These are phyloP conservation scores for Sinocyclocheilus maitianheensis DNA, from an alignment of 2,113 vertebrate genomes.

Conservation along the genomic window DNA sequence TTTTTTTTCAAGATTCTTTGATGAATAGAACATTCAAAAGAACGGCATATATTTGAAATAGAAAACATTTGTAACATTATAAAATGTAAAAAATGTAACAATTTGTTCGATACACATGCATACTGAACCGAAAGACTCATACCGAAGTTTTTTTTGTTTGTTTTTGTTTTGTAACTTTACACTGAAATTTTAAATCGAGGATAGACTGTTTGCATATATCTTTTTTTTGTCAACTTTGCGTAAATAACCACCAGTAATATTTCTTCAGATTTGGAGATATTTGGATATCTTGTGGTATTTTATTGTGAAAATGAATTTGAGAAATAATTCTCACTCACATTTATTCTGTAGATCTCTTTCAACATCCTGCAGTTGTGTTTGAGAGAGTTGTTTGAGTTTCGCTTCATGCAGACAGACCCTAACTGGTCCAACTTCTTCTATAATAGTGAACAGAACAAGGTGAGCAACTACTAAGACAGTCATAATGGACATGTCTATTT, in stretches of 20 bases:
- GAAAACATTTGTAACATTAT: neutral
- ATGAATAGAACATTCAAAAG: neutral
- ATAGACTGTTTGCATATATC: too few relatives aligned
- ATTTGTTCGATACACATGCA: too few relatives aligned
- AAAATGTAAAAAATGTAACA: too few relatives aligned
- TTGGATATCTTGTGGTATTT: neutral
- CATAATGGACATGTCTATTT: too few relatives aligned
- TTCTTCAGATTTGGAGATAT: neutral
- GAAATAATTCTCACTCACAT: neutral
- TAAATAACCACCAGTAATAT: neutral
- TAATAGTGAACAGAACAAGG: conserved; percentile 79
- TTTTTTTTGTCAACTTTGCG: neutral
- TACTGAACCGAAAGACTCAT: too few relatives aligned
- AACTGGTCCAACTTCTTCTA: conserved; percentile 96
- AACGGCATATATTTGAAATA: neutral
- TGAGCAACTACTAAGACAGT: conserved; percentile 56
- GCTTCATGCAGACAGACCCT: conserved; percentile 93
- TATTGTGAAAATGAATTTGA: neutral
- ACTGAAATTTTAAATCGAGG: too few relatives aligned
- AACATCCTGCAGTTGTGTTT: conserved; percentile 86
- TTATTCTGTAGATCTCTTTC: conserved; percentile 77
- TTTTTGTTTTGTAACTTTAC: too few relatives aligned
- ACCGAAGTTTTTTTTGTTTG: too few relatives aligned
- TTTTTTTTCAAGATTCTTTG: neutral
- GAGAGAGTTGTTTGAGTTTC: conserved; percentile 87